phyloP scores from a whole-genome alignment of 2,113 vertebrate species.

The Alligator mississippiensis region DNA sequence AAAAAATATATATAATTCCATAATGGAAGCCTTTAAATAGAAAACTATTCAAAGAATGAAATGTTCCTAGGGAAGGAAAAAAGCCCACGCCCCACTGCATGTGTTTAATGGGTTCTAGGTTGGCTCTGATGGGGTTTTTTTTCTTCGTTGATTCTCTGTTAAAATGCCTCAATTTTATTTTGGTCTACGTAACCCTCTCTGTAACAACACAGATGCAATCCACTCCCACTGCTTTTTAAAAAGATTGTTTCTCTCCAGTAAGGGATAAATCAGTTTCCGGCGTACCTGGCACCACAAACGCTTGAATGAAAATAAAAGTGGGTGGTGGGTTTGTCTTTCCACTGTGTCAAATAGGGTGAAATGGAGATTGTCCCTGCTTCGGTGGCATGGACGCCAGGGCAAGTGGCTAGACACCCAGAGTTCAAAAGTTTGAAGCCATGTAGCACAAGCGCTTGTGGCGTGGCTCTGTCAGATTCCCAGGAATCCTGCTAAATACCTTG shows the following conservation, averaged over 20 bases:
- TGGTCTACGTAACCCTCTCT: slow-evolving; percentile 35
- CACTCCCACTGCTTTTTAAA: slow-evolving; percentile 37
- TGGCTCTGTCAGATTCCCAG: no score
- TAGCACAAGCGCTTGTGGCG: no score
- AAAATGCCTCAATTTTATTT: slow-evolving; percentile 56
- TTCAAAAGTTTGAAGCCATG: no score
- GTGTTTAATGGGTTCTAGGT: not conserved
- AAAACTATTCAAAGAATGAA: slow-evolving; percentile 51
- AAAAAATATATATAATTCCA: not conserved
- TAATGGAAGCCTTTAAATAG: slow-evolving; percentile 24
- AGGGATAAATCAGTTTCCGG: slow-evolving; percentile 5
- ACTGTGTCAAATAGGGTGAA: not conserved
- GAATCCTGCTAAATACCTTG: no score
- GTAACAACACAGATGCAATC: not conserved
- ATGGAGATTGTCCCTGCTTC: not conserved
- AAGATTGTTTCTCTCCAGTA: slow-evolving; percentile 1
- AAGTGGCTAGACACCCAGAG: no score
- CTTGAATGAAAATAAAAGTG: not conserved
- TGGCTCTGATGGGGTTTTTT: not conserved
- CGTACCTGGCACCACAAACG: not conserved
- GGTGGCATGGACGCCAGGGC: no score
- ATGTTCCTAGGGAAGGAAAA: not conserved
- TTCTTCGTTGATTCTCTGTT: not conserved
- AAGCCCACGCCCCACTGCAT: not conserved
- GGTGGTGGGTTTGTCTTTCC: not conserved